Evolutionary conservation across 1,140 invertebrate genomes (phyloP).

Genomic region (Eupeodes corollae): DNA sequence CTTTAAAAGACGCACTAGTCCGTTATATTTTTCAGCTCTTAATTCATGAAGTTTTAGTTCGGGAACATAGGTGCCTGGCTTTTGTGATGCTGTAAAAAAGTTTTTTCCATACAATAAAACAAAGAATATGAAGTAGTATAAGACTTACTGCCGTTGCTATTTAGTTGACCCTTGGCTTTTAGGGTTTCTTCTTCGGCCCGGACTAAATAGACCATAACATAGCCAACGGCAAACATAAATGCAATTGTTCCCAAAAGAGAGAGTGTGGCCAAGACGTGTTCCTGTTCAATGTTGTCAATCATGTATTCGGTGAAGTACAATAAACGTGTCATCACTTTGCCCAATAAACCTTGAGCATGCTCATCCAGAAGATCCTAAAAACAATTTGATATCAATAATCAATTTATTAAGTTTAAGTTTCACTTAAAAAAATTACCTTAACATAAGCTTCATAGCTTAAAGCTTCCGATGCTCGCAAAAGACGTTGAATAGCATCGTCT

Average conservation of each 20-base stretch:
- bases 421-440: conserved; percentile 37
- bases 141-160: conserved; percentile 23
- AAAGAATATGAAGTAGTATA: background rate
- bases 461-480: conserved; percentile 59
- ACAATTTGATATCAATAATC: too few relatives aligned
- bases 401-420: background rate
- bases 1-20: conserved; percentile 81
- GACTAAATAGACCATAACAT: conserved; percentile 80
- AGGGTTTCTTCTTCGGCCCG: conserved; percentile 70
- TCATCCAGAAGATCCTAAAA: conserved; percentile 60
- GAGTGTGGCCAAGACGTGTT: conserved; percentile 68
- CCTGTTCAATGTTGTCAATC: conserved; percentile 61
- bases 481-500: conserved; percentile 56
- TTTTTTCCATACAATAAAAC: background rate
- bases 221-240: conserved; percentile 70
- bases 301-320: conserved; percentile 61
- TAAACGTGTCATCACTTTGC: conserved; percentile 54
- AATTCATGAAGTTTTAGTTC: conserved; percentile 83
- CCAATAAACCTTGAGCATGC: conserved; percentile 60
- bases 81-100: conserved; percentile 1
- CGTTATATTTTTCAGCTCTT: conserved; percentile 89
- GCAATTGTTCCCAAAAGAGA: conserved; percentile 73
- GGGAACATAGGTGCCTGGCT: conserved; percentile 13
- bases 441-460: conserved; percentile 59
- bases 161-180: conserved; percentile 43